Evolutionary conservation across 2,888 invertebrate genomes (phyloP), one percentile per base, ranked within the genome.

Genomic region (Eupithecia subfuscata): DNA sequence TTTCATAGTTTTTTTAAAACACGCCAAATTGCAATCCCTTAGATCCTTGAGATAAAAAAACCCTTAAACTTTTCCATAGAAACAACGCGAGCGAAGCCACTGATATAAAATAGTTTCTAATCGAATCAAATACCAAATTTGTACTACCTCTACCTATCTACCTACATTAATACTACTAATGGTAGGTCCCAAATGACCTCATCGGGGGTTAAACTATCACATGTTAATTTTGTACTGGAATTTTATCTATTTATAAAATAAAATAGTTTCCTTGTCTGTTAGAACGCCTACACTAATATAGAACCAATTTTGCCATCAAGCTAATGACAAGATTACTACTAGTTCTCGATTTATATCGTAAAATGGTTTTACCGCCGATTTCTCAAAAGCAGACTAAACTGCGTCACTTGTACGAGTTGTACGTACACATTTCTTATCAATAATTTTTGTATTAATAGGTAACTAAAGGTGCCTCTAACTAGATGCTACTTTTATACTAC

Each of bases 261-360:
- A 73, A 56, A 37, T 40, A 43, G 60, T 63, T 73, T 71, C 40
- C 69, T 65, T 67, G 69, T 73, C 74, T 45, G 64, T 69, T 75
- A 22, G 56, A 73, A 73, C 78, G 70, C 80, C 80, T 70, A 79
- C 79, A 64, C 56, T 64, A 76, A 77, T 34, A 71, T 70, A 60
- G 71, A 78, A 76, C 70, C 79, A 81, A 81, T 81, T 81, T 78
- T 76, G 30, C 68, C 52, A 81, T 81, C 63, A 78, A 75, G 34
- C 71, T 79, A 76, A 78, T 79, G 74, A 69, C 34, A 45, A 37
- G 56, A 76, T 63, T 37, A 77, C 74, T 70, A 72, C 45, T 11
- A 22, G n/a, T 67, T 48, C n/a, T 74, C 67, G 72, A 64, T 34
- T 18, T 1, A 9, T 9, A 34, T 64, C 60, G 2, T 25, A 60